Evolutionary conservation across 2,113 vertebrate species (phyloP), one percentile per base, ranked within the genome.

Genomic region (Eidolon helvum): DNA sequence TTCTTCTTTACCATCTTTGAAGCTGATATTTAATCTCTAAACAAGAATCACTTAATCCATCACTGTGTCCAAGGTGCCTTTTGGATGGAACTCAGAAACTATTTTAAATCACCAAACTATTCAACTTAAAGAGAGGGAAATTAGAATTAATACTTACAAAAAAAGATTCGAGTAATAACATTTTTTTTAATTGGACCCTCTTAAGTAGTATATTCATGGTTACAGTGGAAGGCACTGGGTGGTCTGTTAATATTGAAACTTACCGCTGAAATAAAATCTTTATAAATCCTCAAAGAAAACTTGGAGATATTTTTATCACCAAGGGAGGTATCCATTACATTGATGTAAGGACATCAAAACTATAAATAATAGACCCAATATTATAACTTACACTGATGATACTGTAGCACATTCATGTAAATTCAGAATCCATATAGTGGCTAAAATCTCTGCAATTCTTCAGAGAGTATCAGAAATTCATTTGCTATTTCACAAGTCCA

Each of bases 251-350:
- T 91, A 68, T 50, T 38, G 19, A 85, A 83, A 69, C 10, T 85
- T 72, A 63, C 55, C 45, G 74, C 21, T 96, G 43, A 90, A 97
- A 90, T 65, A 77, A 92, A 93, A 48, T 91, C 26, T 61, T 80
- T 71, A 43, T 75, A 93, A 80, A 33, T 55, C 10, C 38, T 94
- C 61, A 5, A 75, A 93, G 16, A 84, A 92, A 87, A 74, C 16
- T 85, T 90, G n/a, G 59, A 38, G 50, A 77, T 45, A 0, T 22
- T 80, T 95, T 79, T 80, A 8, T 92, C 48, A 40, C 38, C 11
- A 90, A 11, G 7, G 28, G 33, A 88, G 8, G 1, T 94, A 85
- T 89, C 38, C 11, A 40, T 96, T 95, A 63, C n/a, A 68, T 78
- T 85, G 40, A 30, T 55, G 16, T 11, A 43, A 88, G 19, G 22